Base-by-base conservation (phyloP, 2,888 invertebrate species). In the Entomobrya proxima region DNA sequence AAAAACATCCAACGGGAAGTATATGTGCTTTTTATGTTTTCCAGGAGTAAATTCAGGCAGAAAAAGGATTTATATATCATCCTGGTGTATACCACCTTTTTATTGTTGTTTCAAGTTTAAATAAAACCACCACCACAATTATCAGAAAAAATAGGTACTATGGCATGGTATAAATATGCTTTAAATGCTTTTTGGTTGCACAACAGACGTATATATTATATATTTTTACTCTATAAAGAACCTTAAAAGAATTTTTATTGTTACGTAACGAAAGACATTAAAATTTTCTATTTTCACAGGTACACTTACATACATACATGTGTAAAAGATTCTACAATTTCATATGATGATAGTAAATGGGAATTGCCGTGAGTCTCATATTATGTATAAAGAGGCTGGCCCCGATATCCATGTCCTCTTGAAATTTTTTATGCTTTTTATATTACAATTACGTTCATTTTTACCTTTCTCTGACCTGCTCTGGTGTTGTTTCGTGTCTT, bases 161-260 rank as follows among this genome's bases (percentile, higher is more conserved):
- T 35, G 35, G n/a, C n/a, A 35, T 64, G 35, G 37, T 75, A 75
- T n/a, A 24, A 58, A 18, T 58, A 58, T 58, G 21, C 2, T 40
- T 7, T 40, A 15, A 11, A 15, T 40, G 15, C 44, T 40, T 15
- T 40, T 11, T 11, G 9, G 15, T 11, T n/a, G 32, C 21, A 35
- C 21, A n/a, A 15, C n/a, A n/a, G n/a, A n/a, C n/a, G n/a, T n/a
- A n/a, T n/a, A n/a, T n/a, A n/a, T 47, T 72, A 44, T 47, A 72
- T 15, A 44, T 27, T 72, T 72, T 72, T 72, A 15, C 44, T 61
- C 18, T 37, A 24, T 75, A 75, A 55, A 75, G 32, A 27, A 74
- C 72, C 37, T 55, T 58, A n/a, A 44, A 82, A 50, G 82, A 75
- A 82, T 75, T 82, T 82, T 82, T 82, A 82, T 82, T 52, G 52